Evolutionary conservation across 2,113 vertebrate species (phyloP).

Genomic region (Cheirogaleus medius): DNA sequence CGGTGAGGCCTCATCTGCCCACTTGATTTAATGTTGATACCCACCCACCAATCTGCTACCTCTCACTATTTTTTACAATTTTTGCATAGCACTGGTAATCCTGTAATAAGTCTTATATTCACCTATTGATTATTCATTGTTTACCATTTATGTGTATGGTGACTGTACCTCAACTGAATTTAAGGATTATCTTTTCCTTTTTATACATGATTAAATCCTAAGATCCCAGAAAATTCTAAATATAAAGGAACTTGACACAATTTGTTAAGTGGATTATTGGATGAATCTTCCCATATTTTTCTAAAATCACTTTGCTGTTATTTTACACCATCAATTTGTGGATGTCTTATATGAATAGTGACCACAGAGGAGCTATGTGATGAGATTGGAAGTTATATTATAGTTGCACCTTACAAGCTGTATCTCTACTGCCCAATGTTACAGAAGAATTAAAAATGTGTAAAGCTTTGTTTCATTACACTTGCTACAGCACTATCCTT

Average conservation of each 20-base stretch:
- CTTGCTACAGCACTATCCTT: not conserved
- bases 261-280: not conserved
- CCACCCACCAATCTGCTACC: not conserved
- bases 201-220: not conserved
- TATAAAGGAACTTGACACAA: not conserved
- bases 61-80: not conserved
- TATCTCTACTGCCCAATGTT: not conserved
- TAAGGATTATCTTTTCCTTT: not conserved
- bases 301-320: not conserved
- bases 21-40: not conserved
- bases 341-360: not conserved
- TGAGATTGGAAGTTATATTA: not conserved
- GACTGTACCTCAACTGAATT: not conserved
- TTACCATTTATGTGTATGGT: not conserved
- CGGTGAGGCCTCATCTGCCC: not conserved
- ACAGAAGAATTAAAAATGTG: not conserved
- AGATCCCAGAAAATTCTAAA: not conserved
- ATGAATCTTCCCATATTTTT: not conserved
- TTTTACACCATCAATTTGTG: not conserved
- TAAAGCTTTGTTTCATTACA: not conserved
- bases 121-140: not conserved
- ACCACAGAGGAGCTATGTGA: not conserved
- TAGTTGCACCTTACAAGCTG: accelerated
- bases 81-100: not conserved
- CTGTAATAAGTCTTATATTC: not conserved